Evolutionary conservation across 2,888 invertebrate genomes (phyloP).

Genomic region (Parapristionchus giblindavisi): DNA sequence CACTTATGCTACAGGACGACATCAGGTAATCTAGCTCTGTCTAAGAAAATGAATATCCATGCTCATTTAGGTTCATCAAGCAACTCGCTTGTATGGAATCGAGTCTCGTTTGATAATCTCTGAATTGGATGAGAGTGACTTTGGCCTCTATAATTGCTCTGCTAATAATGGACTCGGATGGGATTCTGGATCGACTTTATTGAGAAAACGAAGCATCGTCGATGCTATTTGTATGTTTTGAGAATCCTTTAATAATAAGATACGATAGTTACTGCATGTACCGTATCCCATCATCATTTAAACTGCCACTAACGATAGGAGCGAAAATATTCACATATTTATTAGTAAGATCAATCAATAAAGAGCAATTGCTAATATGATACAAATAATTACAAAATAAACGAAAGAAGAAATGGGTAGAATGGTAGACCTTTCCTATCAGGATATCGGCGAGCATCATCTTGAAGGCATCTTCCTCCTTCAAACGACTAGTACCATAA

Average conservation of each 20-base stretch:
- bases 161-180: slow-evolving; percentile 65
- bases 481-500: too few relatives aligned
- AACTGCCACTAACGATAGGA: too few relatives aligned
- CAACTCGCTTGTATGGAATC: slow-evolving; percentile 59
- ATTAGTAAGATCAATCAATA: too few relatives aligned
- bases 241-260: background rate
- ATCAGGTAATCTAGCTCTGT: slow-evolving; percentile 39
- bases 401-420: too few relatives aligned
- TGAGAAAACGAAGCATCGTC: slow-evolving; percentile 47
- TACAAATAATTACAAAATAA: too few relatives aligned
- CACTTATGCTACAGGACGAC: slow-evolving; percentile 56
- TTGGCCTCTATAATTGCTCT: slow-evolving; percentile 68
- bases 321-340: too few relatives aligned
- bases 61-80: slow-evolving; percentile 56
- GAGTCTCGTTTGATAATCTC: slow-evolving; percentile 63
- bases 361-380: too few relatives aligned
- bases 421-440: too few relatives aligned
- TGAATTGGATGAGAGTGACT: slow-evolving; percentile 59
- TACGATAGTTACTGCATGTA: too few relatives aligned
- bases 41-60: background rate
- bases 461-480: too few relatives aligned
- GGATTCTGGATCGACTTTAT: slow-evolving; percentile 43
- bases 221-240: slow-evolving; percentile 46
- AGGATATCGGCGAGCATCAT: too few relatives aligned
- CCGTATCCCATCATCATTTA: background rate